Conservation (phyloP, 2,797 vertebrate genomes). For the Platalea minor region DNA sequence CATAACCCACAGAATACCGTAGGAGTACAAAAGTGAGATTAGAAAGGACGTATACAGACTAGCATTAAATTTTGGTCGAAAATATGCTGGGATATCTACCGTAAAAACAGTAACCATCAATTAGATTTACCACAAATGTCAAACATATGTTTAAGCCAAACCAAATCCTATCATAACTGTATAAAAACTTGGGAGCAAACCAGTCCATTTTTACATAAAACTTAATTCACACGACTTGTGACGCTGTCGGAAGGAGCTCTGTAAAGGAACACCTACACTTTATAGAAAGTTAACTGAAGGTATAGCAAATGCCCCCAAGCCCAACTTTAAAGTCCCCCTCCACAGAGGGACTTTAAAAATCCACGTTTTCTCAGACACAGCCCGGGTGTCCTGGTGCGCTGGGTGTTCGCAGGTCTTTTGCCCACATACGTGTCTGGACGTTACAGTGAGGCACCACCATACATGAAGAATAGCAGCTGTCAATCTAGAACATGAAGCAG, state of each 20-base stretch:
- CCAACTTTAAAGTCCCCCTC: not conserved
- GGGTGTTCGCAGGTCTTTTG: not conserved
- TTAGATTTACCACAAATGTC: constrained; percentile 38
- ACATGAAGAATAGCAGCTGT: not conserved
- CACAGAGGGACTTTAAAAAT: not conserved
- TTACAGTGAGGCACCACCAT: fast-evolving
- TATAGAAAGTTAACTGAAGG: not conserved
- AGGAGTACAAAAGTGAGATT: constrained; percentile 3
- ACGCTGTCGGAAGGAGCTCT: not conserved
- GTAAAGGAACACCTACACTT: not conserved
- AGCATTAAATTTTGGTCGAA: constrained; percentile 1
- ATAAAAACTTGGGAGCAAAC: not conserved
- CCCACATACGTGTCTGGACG: fast-evolving
- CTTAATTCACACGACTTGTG: not conserved
- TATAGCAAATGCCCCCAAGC: not conserved
- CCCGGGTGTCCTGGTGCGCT: not conserved
- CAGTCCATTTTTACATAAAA: not conserved
- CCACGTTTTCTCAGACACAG: not conserved
- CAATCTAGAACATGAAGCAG: not conserved
- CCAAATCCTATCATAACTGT: not conserved
- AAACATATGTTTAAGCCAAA: constrained; percentile 41
- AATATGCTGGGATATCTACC: not conserved
- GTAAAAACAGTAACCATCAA: constrained; percentile 39
- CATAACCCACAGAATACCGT: not conserved
- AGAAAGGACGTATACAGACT: not conserved